phyloP scores from a whole-genome alignment of 2,113 vertebrate genomes.

The Pangasianodon hypophthalmus region DNA sequence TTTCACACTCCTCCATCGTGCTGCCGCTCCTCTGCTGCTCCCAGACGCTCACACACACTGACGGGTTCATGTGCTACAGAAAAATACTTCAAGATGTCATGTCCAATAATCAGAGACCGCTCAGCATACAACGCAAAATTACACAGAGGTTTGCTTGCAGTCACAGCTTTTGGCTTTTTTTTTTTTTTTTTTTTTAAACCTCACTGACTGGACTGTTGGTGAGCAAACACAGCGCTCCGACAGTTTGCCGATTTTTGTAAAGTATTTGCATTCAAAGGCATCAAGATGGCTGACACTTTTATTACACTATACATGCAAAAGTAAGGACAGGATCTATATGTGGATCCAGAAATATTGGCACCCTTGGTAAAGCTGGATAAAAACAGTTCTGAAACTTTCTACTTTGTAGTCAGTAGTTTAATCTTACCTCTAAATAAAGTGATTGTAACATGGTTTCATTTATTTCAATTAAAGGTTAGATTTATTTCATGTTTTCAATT shows the following conservation, averaged over 20 bases:
- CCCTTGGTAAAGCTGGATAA: background rate
- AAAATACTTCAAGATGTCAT: background rate
- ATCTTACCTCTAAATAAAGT: too few species aligned
- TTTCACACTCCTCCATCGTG: slow-evolving; percentile 3
- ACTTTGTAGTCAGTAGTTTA: background rate
- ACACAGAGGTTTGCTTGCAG: background rate
- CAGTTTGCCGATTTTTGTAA: background rate
- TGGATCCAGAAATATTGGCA: background rate
- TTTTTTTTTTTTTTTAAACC: too few species aligned
- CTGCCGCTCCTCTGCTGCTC: background rate
- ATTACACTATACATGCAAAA: background rate
- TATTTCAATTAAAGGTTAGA: too few species aligned
- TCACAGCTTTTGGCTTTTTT: too few species aligned
- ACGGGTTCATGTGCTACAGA: background rate
- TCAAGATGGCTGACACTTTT: background rate
- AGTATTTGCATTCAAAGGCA: background rate
- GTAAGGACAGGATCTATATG: background rate
- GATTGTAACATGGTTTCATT: too few species aligned
- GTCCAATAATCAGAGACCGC: background rate
- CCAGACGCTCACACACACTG: background rate
- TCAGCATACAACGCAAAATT: background rate
- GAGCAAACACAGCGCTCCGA: background rate
- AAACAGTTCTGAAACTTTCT: background rate
- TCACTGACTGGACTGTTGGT: background rate
- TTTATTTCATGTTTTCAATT: too few species aligned